A percentile compares a stretch with the other conserved stretches of the same genome.
Conservation (phyloP, 2,113 vertebrate genomes). For the Bostrychus sinensis region DNA sequence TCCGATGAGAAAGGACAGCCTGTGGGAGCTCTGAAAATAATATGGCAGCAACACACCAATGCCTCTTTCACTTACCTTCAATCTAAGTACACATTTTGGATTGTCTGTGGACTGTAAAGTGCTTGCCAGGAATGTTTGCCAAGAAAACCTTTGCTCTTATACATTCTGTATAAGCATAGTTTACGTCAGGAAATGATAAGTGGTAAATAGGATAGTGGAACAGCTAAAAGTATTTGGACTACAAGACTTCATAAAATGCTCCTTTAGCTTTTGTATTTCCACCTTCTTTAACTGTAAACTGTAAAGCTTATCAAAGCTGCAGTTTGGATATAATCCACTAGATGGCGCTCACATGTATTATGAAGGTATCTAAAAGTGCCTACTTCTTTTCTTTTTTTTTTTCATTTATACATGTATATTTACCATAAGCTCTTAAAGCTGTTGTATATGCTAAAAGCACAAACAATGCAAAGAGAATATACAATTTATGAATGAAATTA, state of each 20-base stretch:
- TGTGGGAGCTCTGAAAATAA: constrained; percentile 26
- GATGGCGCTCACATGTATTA: constrained; percentile 33
- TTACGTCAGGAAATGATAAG: constrained; percentile 23
- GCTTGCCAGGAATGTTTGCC: constrained; percentile 18
- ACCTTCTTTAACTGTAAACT: neutral
- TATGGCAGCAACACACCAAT: constrained; percentile 18
- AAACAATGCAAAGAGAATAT: constrained; percentile 75
- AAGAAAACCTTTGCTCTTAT: constrained; percentile 35
- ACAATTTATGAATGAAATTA: constrained; percentile 29
- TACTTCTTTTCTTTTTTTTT: constrained; percentile 45
- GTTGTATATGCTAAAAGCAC: constrained; percentile 59
- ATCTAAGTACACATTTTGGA: constrained; percentile 36
- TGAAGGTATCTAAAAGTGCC: constrained; percentile 30
- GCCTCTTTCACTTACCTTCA: constrained; percentile 21
- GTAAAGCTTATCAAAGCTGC: neutral
- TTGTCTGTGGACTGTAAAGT: constrained; percentile 60
- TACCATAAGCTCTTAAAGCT: constrained; percentile 16
- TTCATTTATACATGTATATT: constrained; percentile 7
- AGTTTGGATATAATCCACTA: constrained; percentile 30
- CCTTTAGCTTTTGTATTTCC: constrained; percentile 18
- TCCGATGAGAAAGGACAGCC: constrained; percentile 79
- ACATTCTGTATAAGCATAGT: neutral
- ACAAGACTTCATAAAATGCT: constrained; percentile 15
- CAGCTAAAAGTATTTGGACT: constrained; percentile 8
- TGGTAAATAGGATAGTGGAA: constrained; percentile 11